Evolutionary conservation across 2,113 vertebrate species (phyloP), one percentile per base, ranked within the genome.

Genomic region (Cairina moschata): DNA sequence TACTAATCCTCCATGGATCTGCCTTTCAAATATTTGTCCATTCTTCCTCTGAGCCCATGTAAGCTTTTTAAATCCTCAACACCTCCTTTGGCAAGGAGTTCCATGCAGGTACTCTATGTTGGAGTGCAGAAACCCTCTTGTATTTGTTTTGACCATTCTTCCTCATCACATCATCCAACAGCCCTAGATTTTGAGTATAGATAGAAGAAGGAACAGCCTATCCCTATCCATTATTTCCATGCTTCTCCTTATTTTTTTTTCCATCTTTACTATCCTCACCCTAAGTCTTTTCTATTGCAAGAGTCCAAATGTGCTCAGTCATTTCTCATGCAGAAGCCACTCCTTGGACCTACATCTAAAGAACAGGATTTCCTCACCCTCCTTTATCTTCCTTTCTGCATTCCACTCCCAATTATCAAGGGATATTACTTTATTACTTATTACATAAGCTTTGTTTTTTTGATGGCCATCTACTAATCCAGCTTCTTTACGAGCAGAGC

Each of bases 81-180:
- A 31, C 18, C 36, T 36, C 6, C 3, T 68, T 78, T 82, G 29
- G 8, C 13, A 38, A 72, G 48, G 11, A 52, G 23, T 63, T 83
- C n/a, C 46, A 17, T 0, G 2, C 11, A 58, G 3, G 38, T 58
- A 0, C 38, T 75, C 76, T 3, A n/a, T 5, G 2, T 0, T 34
- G 32, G 20, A 21, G 17, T 73, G n/a, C 69, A 79, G 8, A 88
- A 83, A 34, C 8, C 3, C 59, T 17, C 28, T 42, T 68, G 46
- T 42, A 20, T 32, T 85, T 38, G 28, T 46, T 82, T 81, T 31
- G 25, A 59, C 21, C 13, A 36, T 21, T 2, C 0, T 56, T 76
- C 20, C 23, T 77, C 17, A 11, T 42, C 16, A 50, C 46, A 20
- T 59, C 12, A 15, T n/a, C 11, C 32, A 15, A 32, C 5, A 15